A percentile compares a stretch with the other conserved stretches of the same genome.
These are phyloP conservation scores for Thumatha senex DNA, from an alignment of 2,888 invertebrate genomes.

Conservation along the genomic window DNA sequence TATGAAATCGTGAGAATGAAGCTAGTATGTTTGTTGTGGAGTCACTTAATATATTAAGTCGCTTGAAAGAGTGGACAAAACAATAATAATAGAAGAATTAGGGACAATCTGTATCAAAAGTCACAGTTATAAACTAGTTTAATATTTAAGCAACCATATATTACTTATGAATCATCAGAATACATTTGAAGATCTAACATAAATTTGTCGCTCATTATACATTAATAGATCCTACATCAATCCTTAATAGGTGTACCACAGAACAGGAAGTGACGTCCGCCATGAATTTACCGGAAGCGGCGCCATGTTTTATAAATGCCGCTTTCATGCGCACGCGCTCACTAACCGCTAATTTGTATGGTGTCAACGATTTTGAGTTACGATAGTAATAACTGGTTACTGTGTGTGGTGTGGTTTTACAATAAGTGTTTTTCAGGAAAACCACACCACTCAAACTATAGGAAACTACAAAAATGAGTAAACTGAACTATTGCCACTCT, in stretches of 20 bases:
- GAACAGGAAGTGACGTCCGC: conserved; percentile 44
- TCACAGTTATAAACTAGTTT: no score
- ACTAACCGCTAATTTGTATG: conserved; percentile 44
- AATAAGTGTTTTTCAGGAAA: no score
- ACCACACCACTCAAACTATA: no score
- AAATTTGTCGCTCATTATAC: conserved; percentile 9
- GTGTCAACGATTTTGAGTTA: conserved; percentile 27
- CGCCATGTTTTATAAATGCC: conserved; percentile 66
- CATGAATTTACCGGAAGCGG: conserved; percentile 55
- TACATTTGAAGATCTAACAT: not conserved
- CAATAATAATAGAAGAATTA: no score
- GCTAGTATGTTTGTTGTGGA: not conserved
- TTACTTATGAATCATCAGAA: not conserved
- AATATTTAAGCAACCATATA: no score
- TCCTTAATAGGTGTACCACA: conserved; percentile 35
- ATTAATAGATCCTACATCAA: conserved; percentile 24
- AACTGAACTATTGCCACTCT: no score
- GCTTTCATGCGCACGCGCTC: conserved; percentile 64
- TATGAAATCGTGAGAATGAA: conserved; percentile 10
- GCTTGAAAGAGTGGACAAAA: no score
- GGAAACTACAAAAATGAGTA: no score
- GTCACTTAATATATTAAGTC: no score
- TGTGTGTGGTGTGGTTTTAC: conserved; percentile 3
- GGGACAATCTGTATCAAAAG: no score
- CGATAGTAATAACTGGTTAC: conserved; percentile 12